These are phyloP conservation scores for Phymanthus crucifer DNA, from an alignment of 92 coral and sea anemone genomes.

Conservation along the genomic window DNA sequence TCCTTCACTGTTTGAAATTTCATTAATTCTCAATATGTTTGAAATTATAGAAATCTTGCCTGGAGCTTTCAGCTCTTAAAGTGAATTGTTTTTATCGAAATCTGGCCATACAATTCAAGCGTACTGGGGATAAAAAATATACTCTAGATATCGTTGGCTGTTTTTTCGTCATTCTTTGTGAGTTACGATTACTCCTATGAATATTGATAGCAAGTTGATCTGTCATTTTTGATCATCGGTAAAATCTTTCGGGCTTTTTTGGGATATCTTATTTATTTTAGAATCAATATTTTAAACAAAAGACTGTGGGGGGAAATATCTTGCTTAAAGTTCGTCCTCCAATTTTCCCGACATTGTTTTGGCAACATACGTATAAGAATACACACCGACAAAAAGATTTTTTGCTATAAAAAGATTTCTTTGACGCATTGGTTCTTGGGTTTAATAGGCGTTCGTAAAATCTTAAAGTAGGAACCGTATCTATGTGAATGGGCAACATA, in stretches of 20 bases:
- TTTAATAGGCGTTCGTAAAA: neutral
- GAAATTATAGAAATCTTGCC: neutral
- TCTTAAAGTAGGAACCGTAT: neutral
- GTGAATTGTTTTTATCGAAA: neutral
- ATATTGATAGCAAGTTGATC: conserved; percentile 1
- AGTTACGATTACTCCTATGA: neutral
- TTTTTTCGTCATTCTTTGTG: neutral
- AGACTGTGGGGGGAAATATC: too few species aligned
- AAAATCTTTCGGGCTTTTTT: neutral
- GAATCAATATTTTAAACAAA: too few species aligned
- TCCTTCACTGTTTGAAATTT: neutral
- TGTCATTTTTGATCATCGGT: neutral
- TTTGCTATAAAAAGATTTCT: neutral
- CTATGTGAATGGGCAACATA: too few species aligned
- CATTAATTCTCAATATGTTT: neutral
- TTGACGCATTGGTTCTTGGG: neutral
- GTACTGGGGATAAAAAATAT: neutral
- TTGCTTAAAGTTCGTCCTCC: too few species aligned
- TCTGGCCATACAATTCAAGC: neutral
- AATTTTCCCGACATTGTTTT: too few species aligned
- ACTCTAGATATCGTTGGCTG: neutral
- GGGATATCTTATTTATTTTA: neutral
- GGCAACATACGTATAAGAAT: too few species aligned
- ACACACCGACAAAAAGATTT: too few species aligned
- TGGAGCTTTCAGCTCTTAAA: neutral